phyloP scores from a whole-genome alignment of 2,113 vertebrate species.

The Xiphorhynchus elegans region DNA sequence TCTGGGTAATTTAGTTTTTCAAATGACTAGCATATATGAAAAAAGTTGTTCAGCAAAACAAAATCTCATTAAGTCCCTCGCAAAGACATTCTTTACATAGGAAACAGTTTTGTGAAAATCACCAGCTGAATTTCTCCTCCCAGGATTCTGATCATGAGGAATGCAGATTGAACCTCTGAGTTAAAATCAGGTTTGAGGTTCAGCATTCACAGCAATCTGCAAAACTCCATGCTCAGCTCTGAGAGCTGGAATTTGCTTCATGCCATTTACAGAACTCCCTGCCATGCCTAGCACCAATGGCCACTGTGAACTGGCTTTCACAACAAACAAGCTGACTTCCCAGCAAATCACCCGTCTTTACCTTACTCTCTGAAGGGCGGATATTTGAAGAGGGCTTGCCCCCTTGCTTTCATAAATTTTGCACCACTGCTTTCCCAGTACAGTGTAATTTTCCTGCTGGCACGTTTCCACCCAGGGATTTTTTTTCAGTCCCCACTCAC shows the following conservation, averaged over 20 bases:
- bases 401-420: background rate
- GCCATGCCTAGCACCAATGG: background rate
- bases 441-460: constrained; percentile 15
- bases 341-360: background rate
- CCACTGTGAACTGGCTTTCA: background rate
- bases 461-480: background rate
- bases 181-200: background rate
- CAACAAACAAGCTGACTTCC: background rate
- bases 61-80: background rate
- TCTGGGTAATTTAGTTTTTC: background rate
- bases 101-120: background rate
- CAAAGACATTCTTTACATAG: background rate
- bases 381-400: background rate
- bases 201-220: background rate
- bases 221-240: background rate
- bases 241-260: background rate
- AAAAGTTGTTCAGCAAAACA: background rate
- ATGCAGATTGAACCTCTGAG: background rate
- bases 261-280: background rate
- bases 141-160: background rate
- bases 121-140: background rate
- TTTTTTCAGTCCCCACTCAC: background rate
- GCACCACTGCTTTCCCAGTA: background rate
- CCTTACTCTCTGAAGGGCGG: background rate
- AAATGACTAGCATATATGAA: background rate